Evolutionary conservation across 2,113 vertebrate species (phyloP), one percentile per base, ranked within the genome.

Genomic region (Pelecanus crispus): DNA sequence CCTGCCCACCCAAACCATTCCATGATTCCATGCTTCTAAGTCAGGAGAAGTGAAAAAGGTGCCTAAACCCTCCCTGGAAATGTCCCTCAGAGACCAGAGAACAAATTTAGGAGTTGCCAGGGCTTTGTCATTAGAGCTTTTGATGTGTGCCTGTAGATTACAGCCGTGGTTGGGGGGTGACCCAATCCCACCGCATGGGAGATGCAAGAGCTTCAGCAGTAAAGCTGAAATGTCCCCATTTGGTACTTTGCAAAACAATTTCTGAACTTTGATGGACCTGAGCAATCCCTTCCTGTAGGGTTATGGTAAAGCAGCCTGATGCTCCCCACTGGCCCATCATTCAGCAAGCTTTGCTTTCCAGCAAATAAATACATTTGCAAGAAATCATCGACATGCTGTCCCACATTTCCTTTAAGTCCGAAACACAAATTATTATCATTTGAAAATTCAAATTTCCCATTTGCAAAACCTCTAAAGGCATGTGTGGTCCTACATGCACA

Each of bases 141-240:
- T 12, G 59, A 8, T 6, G 21, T 0, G 17, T 10, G 29, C 3
- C 1, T 2, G 18, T 5, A 4, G 20, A 5, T 8, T 6, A 1
- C 28, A 7, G 2, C 21, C 5, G 59, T 1, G 16, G 8, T 42
- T 42, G 11, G 17, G 3, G 56, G 21, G 19, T 17, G 68, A 52
- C 17, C 16, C 4, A 50, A 4, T 45, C 32, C 58, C 16, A 1
- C 44, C 4, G 65, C 18, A 2, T 0, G 9, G 25, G 45, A 26
- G 17, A 10, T 3, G 36, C 14, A 5, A 24, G 20, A 47, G 61
- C 14, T 15, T 17, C 16, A 7, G 89, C 44, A 16, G 7, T 4
- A 40, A n/a, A 66, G 38, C 34, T 19, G 25, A 9, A 81, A 49
- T 5, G 1, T n/a, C 38, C 38, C 13, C 5, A 1, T 55, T 24